These are phyloP conservation scores for Leucoraja erinaceus DNA, from an alignment of 2,113 vertebrate genomes.

Conservation along the genomic window DNA sequence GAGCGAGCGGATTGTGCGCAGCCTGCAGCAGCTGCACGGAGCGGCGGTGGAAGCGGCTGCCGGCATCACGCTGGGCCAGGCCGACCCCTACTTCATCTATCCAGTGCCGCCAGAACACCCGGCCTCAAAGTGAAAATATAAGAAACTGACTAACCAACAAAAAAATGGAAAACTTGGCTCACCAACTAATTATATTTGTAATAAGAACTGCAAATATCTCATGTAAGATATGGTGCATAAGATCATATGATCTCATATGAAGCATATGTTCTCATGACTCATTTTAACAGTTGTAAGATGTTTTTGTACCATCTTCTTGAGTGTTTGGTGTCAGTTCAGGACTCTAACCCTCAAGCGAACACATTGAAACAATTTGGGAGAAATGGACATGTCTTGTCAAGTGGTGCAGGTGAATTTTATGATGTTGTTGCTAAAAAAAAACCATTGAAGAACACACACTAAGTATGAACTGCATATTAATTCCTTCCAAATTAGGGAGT, in stretches of 20 bases:
- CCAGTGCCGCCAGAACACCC: no score
- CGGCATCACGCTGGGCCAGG: no score
- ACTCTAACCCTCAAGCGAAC: background rate
- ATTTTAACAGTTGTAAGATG: background rate
- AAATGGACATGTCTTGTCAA: background rate
- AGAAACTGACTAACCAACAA: no score
- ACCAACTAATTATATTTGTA: background rate
- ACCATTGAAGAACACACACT: background rate
- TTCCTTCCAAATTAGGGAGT: background rate
- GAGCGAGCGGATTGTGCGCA: no score
- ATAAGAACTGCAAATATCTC: no score
- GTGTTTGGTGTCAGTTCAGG: background rate
- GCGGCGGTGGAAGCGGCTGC: no score
- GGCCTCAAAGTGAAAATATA: no score
- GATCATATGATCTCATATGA: no score
- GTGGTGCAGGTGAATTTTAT: background rate
- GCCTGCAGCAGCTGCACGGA: no score
- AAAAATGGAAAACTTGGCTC: background rate
- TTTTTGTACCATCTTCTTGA: background rate
- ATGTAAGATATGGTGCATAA: no score
- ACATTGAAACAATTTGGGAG: background rate
- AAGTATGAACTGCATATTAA: background rate
- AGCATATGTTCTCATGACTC: no score
- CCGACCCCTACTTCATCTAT: no score
- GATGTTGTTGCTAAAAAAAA: background rate